Conservation (phyloP, 2,797 vertebrate genomes). For the Acropternis orthonyx region DNA sequence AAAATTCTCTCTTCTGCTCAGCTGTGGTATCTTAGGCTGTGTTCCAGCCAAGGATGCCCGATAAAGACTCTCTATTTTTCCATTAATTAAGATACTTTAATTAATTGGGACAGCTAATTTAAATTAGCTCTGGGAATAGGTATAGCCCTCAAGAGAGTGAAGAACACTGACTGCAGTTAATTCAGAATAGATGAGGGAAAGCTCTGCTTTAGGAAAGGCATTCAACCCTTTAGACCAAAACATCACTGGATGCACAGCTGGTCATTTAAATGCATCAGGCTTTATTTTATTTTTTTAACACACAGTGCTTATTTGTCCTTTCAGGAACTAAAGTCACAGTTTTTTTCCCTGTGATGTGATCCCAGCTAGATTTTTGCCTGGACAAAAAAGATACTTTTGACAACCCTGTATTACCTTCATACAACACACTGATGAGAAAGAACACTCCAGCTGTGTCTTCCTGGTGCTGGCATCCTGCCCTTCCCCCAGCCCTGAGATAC, state of each 20-base stretch:
- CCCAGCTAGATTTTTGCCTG: background rate
- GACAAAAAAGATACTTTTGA: background rate
- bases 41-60: background rate
- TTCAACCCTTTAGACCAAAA: background rate
- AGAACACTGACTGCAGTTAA: background rate
- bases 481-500: background rate
- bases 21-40: background rate
- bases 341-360: background rate
- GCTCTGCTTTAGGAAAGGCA: background rate
- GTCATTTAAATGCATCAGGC: background rate
- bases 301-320: background rate
- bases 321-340: background rate
- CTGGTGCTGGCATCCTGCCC: background rate
- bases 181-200: background rate
- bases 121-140: background rate
- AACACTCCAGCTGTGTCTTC: accelerated
- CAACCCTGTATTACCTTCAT: background rate
- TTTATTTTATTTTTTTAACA: background rate
- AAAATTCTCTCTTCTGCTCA: background rate
- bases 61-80: constrained; percentile 10
- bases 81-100: constrained; percentile 35
- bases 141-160: background rate
- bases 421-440: background rate
- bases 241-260: background rate
- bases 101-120: constrained; percentile 34